Evolutionary conservation across 2,113 vertebrate genomes (phyloP).

Genomic region (Nothoprocta pentlandii): DNA sequence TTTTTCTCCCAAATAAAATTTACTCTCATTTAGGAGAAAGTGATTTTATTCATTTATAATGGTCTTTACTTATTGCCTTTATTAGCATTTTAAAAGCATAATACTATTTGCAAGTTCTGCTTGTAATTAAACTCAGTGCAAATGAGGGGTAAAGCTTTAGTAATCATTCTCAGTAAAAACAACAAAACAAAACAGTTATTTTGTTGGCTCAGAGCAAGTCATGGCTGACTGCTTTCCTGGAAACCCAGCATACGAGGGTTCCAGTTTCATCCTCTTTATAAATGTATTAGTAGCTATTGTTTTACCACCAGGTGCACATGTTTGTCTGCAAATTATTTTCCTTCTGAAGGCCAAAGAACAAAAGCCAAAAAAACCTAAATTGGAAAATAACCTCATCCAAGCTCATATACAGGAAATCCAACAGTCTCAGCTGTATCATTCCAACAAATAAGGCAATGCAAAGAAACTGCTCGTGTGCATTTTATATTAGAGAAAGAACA

Average conservation of each 20-base stretch:
- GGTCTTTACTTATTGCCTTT: background rate
- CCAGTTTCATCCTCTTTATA: constrained; percentile 39
- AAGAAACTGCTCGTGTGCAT: background rate
- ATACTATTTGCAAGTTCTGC: background rate
- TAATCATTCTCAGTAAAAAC: background rate
- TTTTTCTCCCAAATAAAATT: fast-evolving
- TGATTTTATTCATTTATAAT: fast-evolving
- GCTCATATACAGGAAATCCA: constrained; percentile 52
- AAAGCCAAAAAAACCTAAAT: constrained; percentile 23
- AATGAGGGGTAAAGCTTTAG: background rate
- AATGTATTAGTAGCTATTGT: constrained; percentile 63
- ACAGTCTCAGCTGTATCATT: background rate
- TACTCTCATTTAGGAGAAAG: background rate
- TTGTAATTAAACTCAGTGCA: background rate
- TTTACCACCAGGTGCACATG: constrained; percentile 70
- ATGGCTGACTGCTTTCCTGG: constrained; percentile 61
- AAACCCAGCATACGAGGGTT: constrained; percentile 31
- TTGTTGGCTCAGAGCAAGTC: constrained; percentile 22
- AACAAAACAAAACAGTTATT: background rate
- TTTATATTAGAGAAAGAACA: background rate
- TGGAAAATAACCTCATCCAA: constrained; percentile 60
- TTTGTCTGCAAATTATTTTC: constrained; percentile 70
- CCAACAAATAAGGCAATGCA: background rate
- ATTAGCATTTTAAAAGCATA: background rate
- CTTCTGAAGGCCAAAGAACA: constrained; percentile 64